These are phyloP conservation scores for Polymixis flavicincta DNA, from an alignment of 2,888 invertebrate genomes.

Conservation along the genomic window DNA sequence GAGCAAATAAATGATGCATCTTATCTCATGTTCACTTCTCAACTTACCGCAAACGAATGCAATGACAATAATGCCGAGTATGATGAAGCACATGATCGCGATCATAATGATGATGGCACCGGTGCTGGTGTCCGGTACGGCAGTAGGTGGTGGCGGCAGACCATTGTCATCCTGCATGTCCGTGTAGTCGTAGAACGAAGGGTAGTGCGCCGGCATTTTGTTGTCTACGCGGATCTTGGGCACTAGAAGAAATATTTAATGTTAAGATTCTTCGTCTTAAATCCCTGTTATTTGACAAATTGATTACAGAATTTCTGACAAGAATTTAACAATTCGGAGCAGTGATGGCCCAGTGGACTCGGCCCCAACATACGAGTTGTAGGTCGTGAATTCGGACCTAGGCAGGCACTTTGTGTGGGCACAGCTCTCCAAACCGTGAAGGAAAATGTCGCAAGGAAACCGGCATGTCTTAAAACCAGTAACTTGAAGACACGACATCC, in stretches of 20 bases:
- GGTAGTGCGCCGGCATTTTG: slow-evolving; percentile 84
- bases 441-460: no score
- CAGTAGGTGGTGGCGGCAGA: slow-evolving; percentile 71
- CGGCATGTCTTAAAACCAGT: no score
- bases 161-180: slow-evolving; percentile 72
- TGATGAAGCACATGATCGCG: slow-evolving; percentile 68
- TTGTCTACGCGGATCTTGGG: slow-evolving; percentile 77
- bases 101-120: slow-evolving; percentile 73
- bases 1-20: not conserved
- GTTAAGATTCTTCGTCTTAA: not conserved
- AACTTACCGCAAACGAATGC: slow-evolving; percentile 74
- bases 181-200: slow-evolving; percentile 83
- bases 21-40: not conserved
- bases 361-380: no score
- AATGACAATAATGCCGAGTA: slow-evolving; percentile 68
- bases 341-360: no score
- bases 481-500: no score
- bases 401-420: no score
- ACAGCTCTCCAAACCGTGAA: no score
- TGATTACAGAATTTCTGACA: not conserved
- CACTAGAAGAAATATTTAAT: slow-evolving; percentile 70
- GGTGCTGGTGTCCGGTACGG: slow-evolving; percentile 70
- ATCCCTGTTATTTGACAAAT: not conserved
- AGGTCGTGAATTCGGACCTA: no score
- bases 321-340: not conserved